Percentiles rank a stretch among this genome's conserved stretches.
Conservation (phyloP, 2,113 vertebrate species). For the Kryptolebias marmoratus region DNA sequence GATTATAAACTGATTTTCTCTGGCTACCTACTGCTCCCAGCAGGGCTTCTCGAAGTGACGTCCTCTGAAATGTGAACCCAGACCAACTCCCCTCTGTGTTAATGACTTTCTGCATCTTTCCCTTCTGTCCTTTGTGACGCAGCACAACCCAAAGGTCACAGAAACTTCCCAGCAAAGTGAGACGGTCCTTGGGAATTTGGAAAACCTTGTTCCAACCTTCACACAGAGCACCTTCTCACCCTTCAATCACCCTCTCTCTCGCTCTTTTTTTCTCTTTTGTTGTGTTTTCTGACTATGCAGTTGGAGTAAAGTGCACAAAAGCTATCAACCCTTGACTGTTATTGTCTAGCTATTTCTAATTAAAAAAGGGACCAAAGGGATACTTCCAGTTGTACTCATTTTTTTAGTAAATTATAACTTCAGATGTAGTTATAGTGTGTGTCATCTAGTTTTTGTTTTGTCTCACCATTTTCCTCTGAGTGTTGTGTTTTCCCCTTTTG, state of each 20-base stretch:
- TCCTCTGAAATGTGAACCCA: conserved; percentile 34
- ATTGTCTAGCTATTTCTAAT: conserved; percentile 35
- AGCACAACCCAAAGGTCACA: conserved; percentile 40
- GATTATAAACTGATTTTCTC: background rate
- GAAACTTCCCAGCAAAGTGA: conserved; percentile 52
- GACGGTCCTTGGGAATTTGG: conserved; percentile 41
- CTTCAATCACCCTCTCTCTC: conserved; percentile 8
- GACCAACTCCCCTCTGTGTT: conserved; percentile 47
- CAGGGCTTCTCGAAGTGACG: conserved; percentile 16
- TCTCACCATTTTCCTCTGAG: conserved; percentile 1
- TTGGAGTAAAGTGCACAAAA: conserved; percentile 31
- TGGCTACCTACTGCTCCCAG: conserved; percentile 18
- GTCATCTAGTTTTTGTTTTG: conserved; percentile 5
- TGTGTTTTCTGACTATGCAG: conserved; percentile 35
- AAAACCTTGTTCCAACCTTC: conserved; percentile 38
- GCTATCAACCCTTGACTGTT: conserved; percentile 43
- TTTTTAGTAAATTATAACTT: conserved; percentile 27
- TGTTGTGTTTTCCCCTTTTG: conserved; percentile 30
- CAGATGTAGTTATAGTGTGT: conserved; percentile 12
- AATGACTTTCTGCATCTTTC: conserved; percentile 46
- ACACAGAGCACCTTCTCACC: background rate
- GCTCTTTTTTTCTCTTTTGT: conserved; percentile 39
- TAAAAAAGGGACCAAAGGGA: conserved; percentile 51
- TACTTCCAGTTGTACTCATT: conserved; percentile 37
- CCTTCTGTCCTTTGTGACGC: conserved; percentile 24